phyloP scores from a whole-genome alignment of 2,113 vertebrate genomes.

The Pantherophis guttatus region DNA sequence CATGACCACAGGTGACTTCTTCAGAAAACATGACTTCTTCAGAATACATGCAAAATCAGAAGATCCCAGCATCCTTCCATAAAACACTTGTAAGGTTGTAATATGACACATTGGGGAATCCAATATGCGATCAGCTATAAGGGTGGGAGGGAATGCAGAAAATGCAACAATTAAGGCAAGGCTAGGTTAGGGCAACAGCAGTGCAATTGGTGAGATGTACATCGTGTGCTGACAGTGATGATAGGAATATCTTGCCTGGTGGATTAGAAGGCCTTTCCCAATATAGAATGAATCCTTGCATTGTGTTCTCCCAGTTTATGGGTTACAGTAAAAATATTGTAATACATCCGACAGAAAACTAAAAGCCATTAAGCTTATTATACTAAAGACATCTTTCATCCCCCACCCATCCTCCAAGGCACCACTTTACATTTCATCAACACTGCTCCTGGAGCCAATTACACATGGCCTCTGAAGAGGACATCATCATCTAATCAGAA shows the following conservation, averaged over 20 bases:
- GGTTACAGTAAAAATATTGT: accelerated
- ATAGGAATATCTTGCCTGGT: background rate
- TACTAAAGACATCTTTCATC: background rate
- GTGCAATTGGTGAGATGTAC: background rate
- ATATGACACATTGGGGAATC: background rate
- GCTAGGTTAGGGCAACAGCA: background rate
- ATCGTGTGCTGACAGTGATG: background rate
- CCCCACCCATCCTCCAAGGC: background rate
- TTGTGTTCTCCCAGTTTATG: background rate
- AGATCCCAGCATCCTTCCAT: background rate
- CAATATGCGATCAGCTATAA: background rate
- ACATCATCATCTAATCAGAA: conserved; percentile 15
- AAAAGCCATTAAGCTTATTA: background rate
- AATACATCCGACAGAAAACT: background rate
- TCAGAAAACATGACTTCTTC: background rate
- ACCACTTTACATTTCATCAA: accelerated
- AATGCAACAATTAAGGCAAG: conserved; percentile 1
- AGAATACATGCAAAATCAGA: background rate
- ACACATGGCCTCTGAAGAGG: background rate
- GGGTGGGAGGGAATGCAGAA: background rate
- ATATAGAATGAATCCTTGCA: background rate
- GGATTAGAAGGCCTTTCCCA: background rate
- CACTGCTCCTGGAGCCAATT: accelerated
- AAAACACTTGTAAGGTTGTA: background rate
- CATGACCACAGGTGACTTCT: background rate